phyloP scores from a whole-genome alignment of 1,140 invertebrate species.

The Paraescarpia echinospica region DNA sequence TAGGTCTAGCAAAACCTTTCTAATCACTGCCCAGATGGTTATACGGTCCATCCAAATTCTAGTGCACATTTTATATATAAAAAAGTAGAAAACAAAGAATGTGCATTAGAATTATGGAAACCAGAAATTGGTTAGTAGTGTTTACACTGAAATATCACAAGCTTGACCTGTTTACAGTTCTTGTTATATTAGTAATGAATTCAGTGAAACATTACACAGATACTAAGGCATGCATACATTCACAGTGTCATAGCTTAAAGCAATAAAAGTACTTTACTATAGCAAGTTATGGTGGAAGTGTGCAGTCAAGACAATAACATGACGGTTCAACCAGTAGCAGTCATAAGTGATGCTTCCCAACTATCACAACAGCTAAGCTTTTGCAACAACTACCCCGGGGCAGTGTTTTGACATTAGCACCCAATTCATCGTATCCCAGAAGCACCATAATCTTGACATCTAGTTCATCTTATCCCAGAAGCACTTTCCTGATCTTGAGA shows the following conservation, averaged over 20 bases:
- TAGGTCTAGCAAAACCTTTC: background rate
- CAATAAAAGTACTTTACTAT: background rate
- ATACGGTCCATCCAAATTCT: background rate
- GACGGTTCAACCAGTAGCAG: background rate
- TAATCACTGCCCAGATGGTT: background rate
- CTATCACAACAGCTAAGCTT: background rate
- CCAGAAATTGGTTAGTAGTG: background rate
- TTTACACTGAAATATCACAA: background rate
- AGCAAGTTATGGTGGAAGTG: background rate
- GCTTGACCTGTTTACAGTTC: background rate
- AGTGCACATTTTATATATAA: background rate
- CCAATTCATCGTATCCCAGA: constrained; percentile 32
- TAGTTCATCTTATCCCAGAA: too few species aligned
- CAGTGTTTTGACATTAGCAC: background rate
- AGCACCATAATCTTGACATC: too few species aligned
- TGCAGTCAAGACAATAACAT: background rate
- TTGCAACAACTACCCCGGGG: background rate
- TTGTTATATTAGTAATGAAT: background rate
- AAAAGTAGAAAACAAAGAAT: background rate
- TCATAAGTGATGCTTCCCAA: background rate
- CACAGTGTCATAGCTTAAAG: background rate
- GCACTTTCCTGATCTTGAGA: background rate
- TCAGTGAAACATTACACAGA: background rate
- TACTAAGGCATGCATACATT: background rate
- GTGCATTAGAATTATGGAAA: background rate